Base-by-base conservation (phyloP, 2,797 vertebrate species). In the Alcedo quadribrachys region DNA sequence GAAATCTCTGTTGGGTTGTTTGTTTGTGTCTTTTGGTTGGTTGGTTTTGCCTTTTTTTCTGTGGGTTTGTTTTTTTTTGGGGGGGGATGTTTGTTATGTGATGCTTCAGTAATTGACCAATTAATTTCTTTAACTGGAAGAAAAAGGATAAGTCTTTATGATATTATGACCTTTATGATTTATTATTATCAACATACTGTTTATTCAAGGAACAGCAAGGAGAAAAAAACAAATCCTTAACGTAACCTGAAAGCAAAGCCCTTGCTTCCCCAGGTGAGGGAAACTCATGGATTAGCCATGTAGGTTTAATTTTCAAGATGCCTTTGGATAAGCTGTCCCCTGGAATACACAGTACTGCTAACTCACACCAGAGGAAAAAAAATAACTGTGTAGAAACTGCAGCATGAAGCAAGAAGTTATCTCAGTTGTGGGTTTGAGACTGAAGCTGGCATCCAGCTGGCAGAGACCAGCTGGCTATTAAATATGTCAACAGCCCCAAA, bases 361-460 rank as follows among this genome's bases (percentile, higher is more conserved):
- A 37, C 17, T 70, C 58, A 62, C 16, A 11, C 37, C 7, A 20
- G 43, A 46, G 63, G 43, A 46, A 61, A 32, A 45, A 79, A 73
- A 94, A 74, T 16, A 91, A 25, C 11, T 43, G 28, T 14, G 45
- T 50, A 67, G 77, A 69, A 81, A 80, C 4, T 46, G 69, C 54
- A 81, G 66, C 51, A 42, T 6, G 60, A 83, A 90, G 58, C 43
- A 81, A 88, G 81, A 73, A 81, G n/a, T 83, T 87, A 48, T 75
- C 58, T 32, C 22, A 20, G 43, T 45, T 78, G 42, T 35, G 55
- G 66, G 57, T 67, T 82, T 0, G 0, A 85, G 84, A 58, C 61
- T 43, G 79, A 70, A 77, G 65, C 68, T 89, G 86, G 85, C 89
- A 96, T 87, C 66, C 88, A 90, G 81, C 88, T 93, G 92, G 90